A percentile compares a stretch with the other conserved stretches of the same genome.
These are phyloP conservation scores for Podotricha telesiphe DNA, from an alignment of 2,888 invertebrate species.

Conservation along the genomic window DNA sequence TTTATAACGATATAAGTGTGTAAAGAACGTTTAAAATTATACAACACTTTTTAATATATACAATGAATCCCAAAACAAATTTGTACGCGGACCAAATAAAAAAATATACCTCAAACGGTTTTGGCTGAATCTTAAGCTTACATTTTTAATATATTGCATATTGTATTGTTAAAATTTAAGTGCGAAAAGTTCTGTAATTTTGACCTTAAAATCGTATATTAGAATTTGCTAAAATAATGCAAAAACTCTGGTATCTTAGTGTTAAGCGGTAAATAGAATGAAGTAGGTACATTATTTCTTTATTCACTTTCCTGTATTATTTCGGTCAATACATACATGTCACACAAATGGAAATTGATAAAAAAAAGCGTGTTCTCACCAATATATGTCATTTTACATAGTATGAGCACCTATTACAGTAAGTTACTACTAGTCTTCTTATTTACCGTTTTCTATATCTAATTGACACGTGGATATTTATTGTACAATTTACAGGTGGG, in stretches of 20 bases:
- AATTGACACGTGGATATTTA: conserved; percentile 39
- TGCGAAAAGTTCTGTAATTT: not conserved
- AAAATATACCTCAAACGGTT: not conserved
- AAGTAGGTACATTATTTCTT: no score
- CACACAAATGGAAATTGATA: not conserved
- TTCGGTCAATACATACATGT: no score
- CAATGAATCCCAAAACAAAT: not conserved
- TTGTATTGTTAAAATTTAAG: not conserved
- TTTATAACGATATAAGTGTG: not conserved
- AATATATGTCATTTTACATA: conserved; percentile 5
- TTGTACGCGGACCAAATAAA: not conserved
- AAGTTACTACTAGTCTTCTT: conserved; percentile 18
- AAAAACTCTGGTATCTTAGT: not conserved
- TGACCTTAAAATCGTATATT: not conserved
- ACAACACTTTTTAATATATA: not conserved
- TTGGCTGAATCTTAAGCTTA: not conserved
- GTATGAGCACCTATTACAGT: conserved; percentile 20
- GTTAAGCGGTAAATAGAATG: no score
- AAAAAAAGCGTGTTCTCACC: conserved; percentile 5
- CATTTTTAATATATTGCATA: conserved; percentile 5
- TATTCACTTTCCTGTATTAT: no score
- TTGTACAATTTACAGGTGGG: conserved; percentile 28
- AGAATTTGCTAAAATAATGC: not conserved
- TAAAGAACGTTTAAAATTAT: no score
- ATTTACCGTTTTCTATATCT: conserved; percentile 33